These are phyloP conservation scores for Poicephalus meyeri DNA, from an alignment of 2,113 vertebrate genomes.

Conservation along the genomic window DNA sequence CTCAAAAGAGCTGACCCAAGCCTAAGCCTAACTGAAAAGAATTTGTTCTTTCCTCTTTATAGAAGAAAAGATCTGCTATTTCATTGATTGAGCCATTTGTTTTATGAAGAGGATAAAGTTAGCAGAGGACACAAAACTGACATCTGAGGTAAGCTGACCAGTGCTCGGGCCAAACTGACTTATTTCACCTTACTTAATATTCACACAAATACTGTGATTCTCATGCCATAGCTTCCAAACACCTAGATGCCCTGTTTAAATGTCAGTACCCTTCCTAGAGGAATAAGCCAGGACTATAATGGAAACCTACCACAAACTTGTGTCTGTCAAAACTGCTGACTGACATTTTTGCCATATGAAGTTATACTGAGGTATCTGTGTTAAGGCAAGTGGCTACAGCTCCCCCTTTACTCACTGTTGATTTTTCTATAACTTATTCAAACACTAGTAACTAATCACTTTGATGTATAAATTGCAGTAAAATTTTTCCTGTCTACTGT, in stretches of 20 bases:
- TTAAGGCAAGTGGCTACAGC: background rate
- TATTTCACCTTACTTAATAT: background rate
- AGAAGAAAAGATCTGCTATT: background rate
- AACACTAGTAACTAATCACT: background rate
- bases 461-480: background rate
- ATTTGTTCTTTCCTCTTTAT: background rate
- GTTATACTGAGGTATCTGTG: background rate
- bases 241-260: background rate
- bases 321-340: background rate
- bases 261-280: background rate
- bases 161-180: background rate
- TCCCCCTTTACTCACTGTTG: background rate
- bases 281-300: background rate
- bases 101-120: background rate
- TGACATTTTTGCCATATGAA: background rate
- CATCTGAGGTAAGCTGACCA: background rate
- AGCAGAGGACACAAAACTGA: background rate
- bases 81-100: background rate
- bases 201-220: background rate
- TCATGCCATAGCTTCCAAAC: background rate
- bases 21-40: background rate
- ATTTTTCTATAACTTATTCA: background rate
- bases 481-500: background rate
- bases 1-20: background rate
- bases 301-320: background rate